These are phyloP conservation scores for Sander lucioperca DNA, from an alignment of 2,113 vertebrate genomes.

Conservation along the genomic window DNA sequence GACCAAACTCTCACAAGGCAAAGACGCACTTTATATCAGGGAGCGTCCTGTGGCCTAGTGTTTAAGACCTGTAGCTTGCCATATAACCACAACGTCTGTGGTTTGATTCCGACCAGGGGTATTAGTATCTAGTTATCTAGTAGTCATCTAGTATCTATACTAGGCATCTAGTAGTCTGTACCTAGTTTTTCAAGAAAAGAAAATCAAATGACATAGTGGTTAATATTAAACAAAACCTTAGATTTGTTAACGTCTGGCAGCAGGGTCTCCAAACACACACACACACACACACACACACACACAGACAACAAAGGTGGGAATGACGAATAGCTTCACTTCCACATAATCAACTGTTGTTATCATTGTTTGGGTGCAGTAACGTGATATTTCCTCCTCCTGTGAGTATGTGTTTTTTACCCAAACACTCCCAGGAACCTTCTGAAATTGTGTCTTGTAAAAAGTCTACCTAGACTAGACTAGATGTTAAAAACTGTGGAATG, in stretches of 20 bases:
- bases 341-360: constrained; percentile 53
- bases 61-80: not conserved
- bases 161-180: not conserved
- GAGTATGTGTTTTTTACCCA: not conserved
- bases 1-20: not conserved
- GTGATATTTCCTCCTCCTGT: constrained; percentile 63
- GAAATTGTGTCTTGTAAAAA: constrained; percentile 22
- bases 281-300: constrained; percentile 19
- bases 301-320: constrained; percentile 51
- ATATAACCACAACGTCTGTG: not conserved
- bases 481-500: not conserved
- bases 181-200: not conserved
- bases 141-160: not conserved
- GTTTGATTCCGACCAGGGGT: not conserved
- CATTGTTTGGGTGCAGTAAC: constrained; percentile 62
- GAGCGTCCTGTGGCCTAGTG: not conserved
- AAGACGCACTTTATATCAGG: not conserved
- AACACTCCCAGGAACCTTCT: constrained; percentile 18
- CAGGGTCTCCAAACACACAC: constrained; percentile 8
- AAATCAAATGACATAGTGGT: not conserved
- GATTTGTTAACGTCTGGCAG: not conserved
- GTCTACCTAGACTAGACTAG: too few species aligned
- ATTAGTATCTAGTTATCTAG: not conserved
- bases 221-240: not conserved
- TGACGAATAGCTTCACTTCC: constrained; percentile 43